Conservation (phyloP, 2,113 vertebrate genomes). For the Bolborhynchus lineola region DNA sequence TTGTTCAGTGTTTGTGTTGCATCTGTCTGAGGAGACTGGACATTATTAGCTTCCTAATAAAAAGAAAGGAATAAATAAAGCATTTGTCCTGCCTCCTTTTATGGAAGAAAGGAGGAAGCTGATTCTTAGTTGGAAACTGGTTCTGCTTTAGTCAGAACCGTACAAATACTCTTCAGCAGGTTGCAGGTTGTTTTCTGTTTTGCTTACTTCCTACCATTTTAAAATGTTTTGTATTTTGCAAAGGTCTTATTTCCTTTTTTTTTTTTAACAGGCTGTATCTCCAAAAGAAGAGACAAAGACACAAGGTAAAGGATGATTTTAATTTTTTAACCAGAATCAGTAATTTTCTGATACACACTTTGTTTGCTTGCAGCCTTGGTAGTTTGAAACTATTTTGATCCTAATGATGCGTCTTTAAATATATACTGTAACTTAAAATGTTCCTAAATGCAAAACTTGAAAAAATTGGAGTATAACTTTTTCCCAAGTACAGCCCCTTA, state of each 20-base stretch:
- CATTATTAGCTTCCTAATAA: background rate
- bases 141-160: background rate
- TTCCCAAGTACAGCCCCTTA: background rate
- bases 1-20: background rate
- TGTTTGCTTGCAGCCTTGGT: background rate
- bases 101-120: background rate
- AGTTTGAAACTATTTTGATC: background rate
- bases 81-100: background rate
- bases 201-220: background rate
- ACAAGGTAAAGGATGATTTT: constrained; percentile 77
- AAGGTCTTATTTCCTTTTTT: background rate
- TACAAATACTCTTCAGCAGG: background rate
- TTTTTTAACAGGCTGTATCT: constrained; percentile 78
- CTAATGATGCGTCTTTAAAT: background rate
- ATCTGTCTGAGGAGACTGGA: background rate
- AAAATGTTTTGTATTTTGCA: background rate
- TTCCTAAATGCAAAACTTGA: background rate
- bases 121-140: background rate
- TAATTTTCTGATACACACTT: background rate
- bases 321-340: background rate
- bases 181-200: background rate
- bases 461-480: background rate
- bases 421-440: background rate
- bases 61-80: background rate
- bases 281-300: constrained; percentile 94